Base-by-base conservation (phyloP, 2,888 invertebrate species). In the Polyommatus iphigenia region DNA sequence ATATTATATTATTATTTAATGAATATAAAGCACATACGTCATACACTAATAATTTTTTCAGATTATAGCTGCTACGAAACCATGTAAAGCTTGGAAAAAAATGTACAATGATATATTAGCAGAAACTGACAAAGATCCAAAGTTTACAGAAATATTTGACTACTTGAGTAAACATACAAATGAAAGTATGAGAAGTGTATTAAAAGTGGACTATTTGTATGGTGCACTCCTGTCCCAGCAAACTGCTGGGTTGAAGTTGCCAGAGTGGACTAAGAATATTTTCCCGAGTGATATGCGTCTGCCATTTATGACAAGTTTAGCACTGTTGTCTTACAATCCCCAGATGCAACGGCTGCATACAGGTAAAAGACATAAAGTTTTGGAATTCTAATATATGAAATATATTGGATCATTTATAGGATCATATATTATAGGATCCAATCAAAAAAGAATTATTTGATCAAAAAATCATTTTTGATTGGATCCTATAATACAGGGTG, bases 121-220 rank as follows among this genome's bases (percentile, higher is more conserved):
- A 88, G 88, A 92, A 94, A 81, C 88, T 85, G 83, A 92, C 91
- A 84, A 87, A 91, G 82, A 95, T 93, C 85, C 93, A 85, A 83
- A 93, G 94, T 95, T 95, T 83, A 85, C 88, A n/a, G 94, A 96
- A 73, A 89, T 97, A 46, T 97, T 96, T 85, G 90, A 95, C 71
- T 94, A 96, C 82, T 87, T 98, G 71, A 95, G 95, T 71, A 91
- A 90, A 83, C 85, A 94, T 79, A 91, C 93, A 10, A 94, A 94
- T 78, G 90, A 94, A 81, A 91, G 86, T 72, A 87, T 94, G 84
- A 85, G 87, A 8, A 96, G 94, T 81, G 94, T 97, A 6, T 87
- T 96, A n/a, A 95, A 95, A 46, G 95, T 97, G 2, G 97, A 97
- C 87, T 95, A 95, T 76, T 87, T 98, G 13, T 97, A 96, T 85